Conservation (phyloP, 2,888 invertebrate species). For the Zootermopsis nevadensis region DNA sequence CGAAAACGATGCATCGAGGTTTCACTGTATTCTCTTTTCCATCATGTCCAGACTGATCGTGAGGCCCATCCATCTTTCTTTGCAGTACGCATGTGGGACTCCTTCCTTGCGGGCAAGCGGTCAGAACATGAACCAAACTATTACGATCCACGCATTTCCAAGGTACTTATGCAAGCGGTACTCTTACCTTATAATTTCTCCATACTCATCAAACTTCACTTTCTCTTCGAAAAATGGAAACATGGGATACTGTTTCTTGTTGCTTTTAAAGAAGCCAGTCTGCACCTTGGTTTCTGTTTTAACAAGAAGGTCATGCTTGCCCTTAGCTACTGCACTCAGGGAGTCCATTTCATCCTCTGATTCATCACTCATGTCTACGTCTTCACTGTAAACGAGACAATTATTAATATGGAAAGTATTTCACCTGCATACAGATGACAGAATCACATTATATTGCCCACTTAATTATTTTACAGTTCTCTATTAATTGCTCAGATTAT, state of each 20-base stretch:
- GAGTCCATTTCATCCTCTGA: constrained; percentile 83
- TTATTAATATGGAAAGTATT: background rate
- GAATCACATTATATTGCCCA: background rate
- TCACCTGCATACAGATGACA: background rate
- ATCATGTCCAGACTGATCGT: too few relatives aligned
- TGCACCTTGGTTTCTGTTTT: constrained; percentile 76
- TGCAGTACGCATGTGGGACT: too few relatives aligned
- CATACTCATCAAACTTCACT: constrained; percentile 93
- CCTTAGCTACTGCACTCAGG: constrained; percentile 79
- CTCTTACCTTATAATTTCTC: constrained; percentile 84
- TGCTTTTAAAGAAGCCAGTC: constrained; percentile 86
- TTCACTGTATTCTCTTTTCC: too few relatives aligned
- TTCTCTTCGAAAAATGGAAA: constrained; percentile 95
- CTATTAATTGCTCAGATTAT: background rate
- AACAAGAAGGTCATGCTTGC: constrained; percentile 91
- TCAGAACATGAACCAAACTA: background rate
- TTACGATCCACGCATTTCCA: too few relatives aligned
- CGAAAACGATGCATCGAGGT: too few relatives aligned
- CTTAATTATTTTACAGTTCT: background rate
- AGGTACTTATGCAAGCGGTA: too few relatives aligned
- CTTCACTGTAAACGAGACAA: constrained; percentile 68
- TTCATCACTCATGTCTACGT: constrained; percentile 80
- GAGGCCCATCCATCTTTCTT: too few relatives aligned
- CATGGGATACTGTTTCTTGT: constrained; percentile 95
- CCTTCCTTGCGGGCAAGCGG: background rate